These are phyloP conservation scores for Knipowitschia caucasica DNA, from an alignment of 2,797 vertebrate genomes.

Conservation along the genomic window DNA sequence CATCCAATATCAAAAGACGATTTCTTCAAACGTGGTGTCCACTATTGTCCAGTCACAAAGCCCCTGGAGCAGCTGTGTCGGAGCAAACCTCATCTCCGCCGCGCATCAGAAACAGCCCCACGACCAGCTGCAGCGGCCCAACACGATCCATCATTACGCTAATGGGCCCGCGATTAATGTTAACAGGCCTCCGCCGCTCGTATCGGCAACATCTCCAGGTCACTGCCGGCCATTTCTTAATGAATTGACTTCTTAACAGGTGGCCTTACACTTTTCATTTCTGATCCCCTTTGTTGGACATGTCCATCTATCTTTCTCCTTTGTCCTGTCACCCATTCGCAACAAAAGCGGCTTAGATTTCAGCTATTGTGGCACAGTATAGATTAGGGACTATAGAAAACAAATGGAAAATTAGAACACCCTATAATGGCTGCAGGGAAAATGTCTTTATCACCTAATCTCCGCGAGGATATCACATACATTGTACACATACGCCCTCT, in stretches of 20 bases:
- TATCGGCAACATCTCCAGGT: constrained; percentile 49
- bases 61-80: constrained; percentile 37
- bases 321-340: background rate
- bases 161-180: constrained; percentile 61
- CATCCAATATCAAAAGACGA: background rate
- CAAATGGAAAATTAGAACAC: constrained; percentile 1
- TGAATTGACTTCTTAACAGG: constrained; percentile 24
- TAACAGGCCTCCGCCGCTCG: constrained; percentile 52
- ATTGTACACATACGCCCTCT: background rate
- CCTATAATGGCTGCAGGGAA: background rate
- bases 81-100: constrained; percentile 37
- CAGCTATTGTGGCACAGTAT: constrained; percentile 2
- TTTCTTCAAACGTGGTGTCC: constrained; percentile 18
- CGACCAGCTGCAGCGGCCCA: constrained; percentile 43
- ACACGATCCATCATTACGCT: constrained; percentile 54
- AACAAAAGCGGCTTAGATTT: constrained; percentile 5
- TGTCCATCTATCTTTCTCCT: constrained; percentile 2
- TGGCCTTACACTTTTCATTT: constrained; percentile 12
- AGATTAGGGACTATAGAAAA: background rate
- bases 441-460: background rate
- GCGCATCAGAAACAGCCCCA: constrained; percentile 36
- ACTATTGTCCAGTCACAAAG: constrained; percentile 21
- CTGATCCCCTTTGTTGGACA: constrained; percentile 6
- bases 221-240: constrained; percentile 28
- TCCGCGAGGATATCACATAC: background rate